Evolutionary conservation across 1,140 invertebrate species (phyloP).

Genomic region (Carcinoscorpius rotundicauda): DNA sequence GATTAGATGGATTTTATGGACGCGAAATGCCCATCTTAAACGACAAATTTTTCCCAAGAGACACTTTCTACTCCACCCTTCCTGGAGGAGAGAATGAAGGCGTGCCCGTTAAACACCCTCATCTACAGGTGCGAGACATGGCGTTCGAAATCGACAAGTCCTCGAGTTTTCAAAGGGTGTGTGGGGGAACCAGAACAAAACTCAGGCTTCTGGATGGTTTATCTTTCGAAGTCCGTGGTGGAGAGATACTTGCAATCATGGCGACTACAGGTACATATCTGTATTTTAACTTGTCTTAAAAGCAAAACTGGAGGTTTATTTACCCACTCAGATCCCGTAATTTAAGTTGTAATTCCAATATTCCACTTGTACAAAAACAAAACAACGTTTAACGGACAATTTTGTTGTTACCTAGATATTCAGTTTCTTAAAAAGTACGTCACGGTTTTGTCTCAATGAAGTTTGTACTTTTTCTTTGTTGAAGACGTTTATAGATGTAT

Average conservation of each 20-base stretch:
- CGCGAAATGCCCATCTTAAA: slow-evolving; percentile 18
- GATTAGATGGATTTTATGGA: slow-evolving; percentile 13
- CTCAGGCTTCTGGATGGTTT: slow-evolving; percentile 49
- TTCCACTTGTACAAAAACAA: no score
- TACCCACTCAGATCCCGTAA: no score
- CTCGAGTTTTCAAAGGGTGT: slow-evolving; percentile 25
- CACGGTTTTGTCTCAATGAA: no score
- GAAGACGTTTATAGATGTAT: not conserved
- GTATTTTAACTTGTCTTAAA: no score
- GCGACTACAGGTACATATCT: slow-evolving; percentile 48
- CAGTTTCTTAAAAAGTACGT: no score
- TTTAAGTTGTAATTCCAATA: no score
- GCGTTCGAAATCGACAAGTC: slow-evolving; percentile 37
- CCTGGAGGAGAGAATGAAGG: slow-evolving; percentile 13
- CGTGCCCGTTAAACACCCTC: slow-evolving; percentile 38
- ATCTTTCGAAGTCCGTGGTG: slow-evolving; percentile 69
- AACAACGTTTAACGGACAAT: no score
- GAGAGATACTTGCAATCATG: slow-evolving; percentile 79
- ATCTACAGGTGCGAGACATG: slow-evolving; percentile 48
- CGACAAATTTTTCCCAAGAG: slow-evolving; percentile 23
- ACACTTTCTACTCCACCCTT: slow-evolving; percentile 17
- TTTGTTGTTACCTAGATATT: no score
- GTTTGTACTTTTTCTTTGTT: not conserved
- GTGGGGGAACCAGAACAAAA: slow-evolving; percentile 28
- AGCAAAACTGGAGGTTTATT: no score